These are phyloP conservation scores for Mesaphorura yosii DNA, from an alignment of 1,140 invertebrate genomes.

Conservation along the genomic window DNA sequence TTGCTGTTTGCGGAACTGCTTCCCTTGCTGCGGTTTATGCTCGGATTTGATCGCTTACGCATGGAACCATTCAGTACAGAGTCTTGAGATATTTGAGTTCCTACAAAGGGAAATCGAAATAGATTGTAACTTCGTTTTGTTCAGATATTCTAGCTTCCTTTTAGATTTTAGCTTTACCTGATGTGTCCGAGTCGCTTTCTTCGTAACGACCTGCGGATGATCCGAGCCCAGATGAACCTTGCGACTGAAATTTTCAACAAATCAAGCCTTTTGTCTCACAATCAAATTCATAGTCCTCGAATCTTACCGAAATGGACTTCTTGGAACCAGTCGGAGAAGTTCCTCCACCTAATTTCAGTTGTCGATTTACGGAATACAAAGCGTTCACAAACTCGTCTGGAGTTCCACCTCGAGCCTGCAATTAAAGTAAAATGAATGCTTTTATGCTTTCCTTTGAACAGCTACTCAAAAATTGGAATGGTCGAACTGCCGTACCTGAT, in stretches of 20 bases:
- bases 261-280: too few species aligned
- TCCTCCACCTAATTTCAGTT: constrained; percentile 11
- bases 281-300: too few species aligned
- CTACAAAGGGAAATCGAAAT: not conserved
- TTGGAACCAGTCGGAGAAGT: not conserved
- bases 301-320: too few species aligned
- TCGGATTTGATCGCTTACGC: constrained; percentile 9
- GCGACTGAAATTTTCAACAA: not conserved
- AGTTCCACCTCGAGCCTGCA: constrained; percentile 34
- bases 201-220: not conserved
- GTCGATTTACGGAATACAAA: constrained; percentile 32
- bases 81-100: constrained; percentile 12
- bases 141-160: not conserved
- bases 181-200: constrained; percentile 12
- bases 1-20: not conserved
- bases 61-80: constrained; percentile 5
- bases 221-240: too few species aligned
- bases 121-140: not conserved
- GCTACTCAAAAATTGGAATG: too few species aligned
- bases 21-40: not conserved
- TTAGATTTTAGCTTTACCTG: constrained; percentile 1
- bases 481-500: too few species aligned
- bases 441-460: too few species aligned
- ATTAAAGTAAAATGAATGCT: too few species aligned
- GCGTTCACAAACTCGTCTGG: constrained; percentile 35